A percentile compares a stretch with the other conserved stretches of the same genome.
These are phyloP conservation scores for Acronicta psi DNA, from an alignment of 2,888 invertebrate genomes.

Conservation along the genomic window DNA sequence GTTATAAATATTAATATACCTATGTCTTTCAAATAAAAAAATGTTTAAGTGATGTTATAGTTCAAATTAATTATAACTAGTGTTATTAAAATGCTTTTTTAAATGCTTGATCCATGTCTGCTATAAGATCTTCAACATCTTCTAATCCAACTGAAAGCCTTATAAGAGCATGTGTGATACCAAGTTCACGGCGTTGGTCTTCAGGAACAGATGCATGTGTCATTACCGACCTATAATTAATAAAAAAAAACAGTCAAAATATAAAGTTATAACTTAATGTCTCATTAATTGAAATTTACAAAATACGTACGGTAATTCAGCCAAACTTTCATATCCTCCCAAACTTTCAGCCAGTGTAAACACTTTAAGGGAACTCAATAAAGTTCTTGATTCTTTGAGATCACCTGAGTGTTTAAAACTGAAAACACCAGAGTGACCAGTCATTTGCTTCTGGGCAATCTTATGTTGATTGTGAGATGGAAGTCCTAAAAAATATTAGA, in stretches of 20 bases:
- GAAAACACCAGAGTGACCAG: conserved; percentile 97
- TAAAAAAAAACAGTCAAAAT: too few relatives aligned
- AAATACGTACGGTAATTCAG: conserved; percentile 95
- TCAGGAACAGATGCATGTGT: conserved; percentile 97
- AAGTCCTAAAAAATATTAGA: conserved; percentile 87
- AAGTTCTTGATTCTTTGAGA: conserved; percentile 91
- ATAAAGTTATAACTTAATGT: too few relatives aligned
- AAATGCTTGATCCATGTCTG: conserved; percentile 95
- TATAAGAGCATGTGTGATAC: conserved; percentile 95
- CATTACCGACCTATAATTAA: conserved; percentile 93
- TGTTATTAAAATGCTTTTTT: conserved; percentile 76
- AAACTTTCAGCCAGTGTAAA: conserved; percentile 97
- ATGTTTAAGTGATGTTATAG: conserved; percentile 1
- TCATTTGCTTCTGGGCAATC: conserved; percentile 93
- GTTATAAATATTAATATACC: neutral
- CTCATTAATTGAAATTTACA: neutral
- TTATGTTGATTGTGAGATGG: conserved; percentile 96
- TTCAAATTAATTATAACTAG: conserved; percentile 12
- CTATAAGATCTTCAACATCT: conserved; percentile 94
- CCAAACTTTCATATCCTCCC: conserved; percentile 98
- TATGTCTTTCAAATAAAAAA: conserved; percentile 8
- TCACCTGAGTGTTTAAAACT: conserved; percentile 96
- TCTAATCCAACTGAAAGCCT: conserved; percentile 97
- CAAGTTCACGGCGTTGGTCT: conserved; percentile 91
- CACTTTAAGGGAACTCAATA: conserved; percentile 93